Conservation (phyloP, 2,797 vertebrate species). For the Urophycis tenuis region DNA sequence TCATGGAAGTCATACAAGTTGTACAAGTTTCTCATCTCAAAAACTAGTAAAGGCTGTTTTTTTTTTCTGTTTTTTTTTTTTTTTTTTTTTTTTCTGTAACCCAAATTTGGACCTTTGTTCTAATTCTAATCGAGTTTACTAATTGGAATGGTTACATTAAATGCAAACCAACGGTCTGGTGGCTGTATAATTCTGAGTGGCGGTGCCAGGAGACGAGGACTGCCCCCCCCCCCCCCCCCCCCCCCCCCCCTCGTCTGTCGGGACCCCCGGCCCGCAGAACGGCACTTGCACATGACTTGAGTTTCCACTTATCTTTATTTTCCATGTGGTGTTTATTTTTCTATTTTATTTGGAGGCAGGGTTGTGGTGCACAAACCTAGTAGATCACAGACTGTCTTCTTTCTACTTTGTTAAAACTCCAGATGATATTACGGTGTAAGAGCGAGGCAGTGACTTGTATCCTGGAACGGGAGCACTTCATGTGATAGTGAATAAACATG, state of each 20-base stretch:
- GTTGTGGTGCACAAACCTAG: constrained; percentile 55
- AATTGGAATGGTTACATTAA: constrained; percentile 20
- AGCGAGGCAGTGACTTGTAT: constrained; percentile 65
- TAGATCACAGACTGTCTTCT: constrained; percentile 71
- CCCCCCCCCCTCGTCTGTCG: neutral
- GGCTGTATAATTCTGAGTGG: constrained; percentile 33
- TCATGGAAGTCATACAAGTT: constrained; percentile 22
- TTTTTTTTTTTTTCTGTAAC: neutral
- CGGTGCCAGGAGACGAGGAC: constrained; percentile 7
- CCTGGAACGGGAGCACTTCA: constrained; percentile 79
- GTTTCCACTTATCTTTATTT: constrained; percentile 45
- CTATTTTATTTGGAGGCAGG: constrained; percentile 47
- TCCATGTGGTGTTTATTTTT: constrained; percentile 53
- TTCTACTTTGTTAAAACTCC: constrained; percentile 74
- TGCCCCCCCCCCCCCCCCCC: neutral
- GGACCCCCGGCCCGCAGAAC: constrained; percentile 36
- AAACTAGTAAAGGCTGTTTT: constrained; percentile 15
- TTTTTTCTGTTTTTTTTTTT: neutral
- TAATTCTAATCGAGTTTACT: neutral
- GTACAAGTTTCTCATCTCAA: constrained; percentile 26
- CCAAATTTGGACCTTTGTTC: neutral
- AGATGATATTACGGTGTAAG: constrained; percentile 65
- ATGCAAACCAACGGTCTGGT: constrained; percentile 26
- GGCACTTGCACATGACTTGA: constrained; percentile 66
- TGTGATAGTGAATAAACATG: constrained; percentile 80